Evolutionary conservation across 2,888 invertebrate species (phyloP).

Genomic region (Cantharis rufa): DNA sequence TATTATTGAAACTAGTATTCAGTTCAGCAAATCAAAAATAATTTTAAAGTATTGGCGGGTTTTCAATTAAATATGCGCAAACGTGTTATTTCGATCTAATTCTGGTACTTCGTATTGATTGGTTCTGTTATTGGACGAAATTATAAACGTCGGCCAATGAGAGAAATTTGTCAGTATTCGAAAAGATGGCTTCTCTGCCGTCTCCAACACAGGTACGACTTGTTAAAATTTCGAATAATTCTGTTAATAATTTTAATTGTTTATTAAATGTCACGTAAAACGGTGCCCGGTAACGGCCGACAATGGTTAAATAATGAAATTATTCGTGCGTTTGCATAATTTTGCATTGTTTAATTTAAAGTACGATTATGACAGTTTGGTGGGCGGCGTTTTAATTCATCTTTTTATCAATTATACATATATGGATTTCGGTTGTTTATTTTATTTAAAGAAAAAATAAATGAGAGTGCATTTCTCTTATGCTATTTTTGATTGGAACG

Average conservation of each 20-base stretch:
- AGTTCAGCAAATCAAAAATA: not conserved
- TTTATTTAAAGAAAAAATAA: not conserved
- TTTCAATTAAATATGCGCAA: not conserved
- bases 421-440: conserved; percentile 8
- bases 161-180: conserved; percentile 49
- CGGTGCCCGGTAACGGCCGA: not conserved
- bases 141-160: conserved; percentile 44
- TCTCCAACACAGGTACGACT: conserved; percentile 79
- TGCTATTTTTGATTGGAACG: not conserved
- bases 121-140: conserved; percentile 44
- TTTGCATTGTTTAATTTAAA: not conserved
- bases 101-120: conserved; percentile 46
- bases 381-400: conserved; percentile 46
- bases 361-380: conserved; percentile 40
- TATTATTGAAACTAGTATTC: not conserved
- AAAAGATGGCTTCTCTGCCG: conserved; percentile 84
- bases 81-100: conserved; percentile 2
- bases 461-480: not conserved
- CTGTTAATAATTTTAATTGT: conserved; percentile 31
- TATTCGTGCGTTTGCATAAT: not conserved
- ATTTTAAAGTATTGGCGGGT: not conserved
- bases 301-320: not conserved
- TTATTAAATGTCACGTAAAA: not conserved
- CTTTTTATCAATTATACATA: conserved; percentile 37
- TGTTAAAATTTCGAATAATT: conserved; percentile 43